Conservation (phyloP, 2,888 invertebrate genomes). For the Beris morrisii region DNA sequence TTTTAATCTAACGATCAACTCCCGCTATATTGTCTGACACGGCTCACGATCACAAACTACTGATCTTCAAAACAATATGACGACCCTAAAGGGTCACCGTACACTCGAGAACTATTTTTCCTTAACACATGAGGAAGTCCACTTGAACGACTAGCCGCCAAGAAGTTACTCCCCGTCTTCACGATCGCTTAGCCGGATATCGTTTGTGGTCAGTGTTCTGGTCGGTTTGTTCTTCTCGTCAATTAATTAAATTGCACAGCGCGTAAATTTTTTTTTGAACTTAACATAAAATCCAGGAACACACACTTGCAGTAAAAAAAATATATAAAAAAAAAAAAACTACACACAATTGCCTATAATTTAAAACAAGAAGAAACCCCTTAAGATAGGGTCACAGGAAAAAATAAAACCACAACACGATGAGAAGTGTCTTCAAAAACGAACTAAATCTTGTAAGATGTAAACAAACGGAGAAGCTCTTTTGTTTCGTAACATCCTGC, state of each 20-base stretch:
- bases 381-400: background rate
- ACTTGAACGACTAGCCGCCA: conserved; percentile 22
- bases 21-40: no score
- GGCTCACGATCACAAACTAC: no score
- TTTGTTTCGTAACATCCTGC: conserved; percentile 31
- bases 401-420: conserved; percentile 12
- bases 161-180: conserved; percentile 17
- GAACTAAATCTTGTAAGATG: conserved; percentile 8
- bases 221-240: conserved; percentile 7
- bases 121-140: conserved; percentile 28
- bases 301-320: background rate
- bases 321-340: conserved; percentile 2
- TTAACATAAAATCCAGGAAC: no score
- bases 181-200: conserved; percentile 25
- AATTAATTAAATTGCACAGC: conserved; percentile 27
- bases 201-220: conserved; percentile 15
- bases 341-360: conserved; percentile 7
- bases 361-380: conserved; percentile 2
- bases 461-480: conserved; percentile 26
- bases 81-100: conserved; percentile 23
- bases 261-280: background rate
- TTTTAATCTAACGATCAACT: no score
- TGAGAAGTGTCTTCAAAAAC: no score
- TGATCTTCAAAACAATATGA: no score
- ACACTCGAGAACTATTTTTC: conserved; percentile 24